phyloP scores from a whole-genome alignment of 2,113 vertebrate species.

The Papio anubis region DNA sequence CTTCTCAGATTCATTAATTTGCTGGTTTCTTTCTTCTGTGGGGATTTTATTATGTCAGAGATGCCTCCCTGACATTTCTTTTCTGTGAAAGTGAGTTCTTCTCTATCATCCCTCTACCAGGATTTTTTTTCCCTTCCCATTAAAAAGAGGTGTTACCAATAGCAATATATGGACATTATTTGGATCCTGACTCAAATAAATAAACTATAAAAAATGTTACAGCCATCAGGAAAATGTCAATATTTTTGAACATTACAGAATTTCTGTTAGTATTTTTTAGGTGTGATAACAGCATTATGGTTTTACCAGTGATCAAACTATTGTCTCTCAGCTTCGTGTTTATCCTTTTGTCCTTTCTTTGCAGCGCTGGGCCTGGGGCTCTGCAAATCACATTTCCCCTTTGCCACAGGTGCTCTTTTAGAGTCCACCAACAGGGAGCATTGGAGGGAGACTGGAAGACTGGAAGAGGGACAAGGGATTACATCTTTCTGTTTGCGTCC shows the following conservation, averaged over 20 bases:
- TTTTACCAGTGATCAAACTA: background rate
- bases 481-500: background rate
- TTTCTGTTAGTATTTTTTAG: background rate
- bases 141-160: slow-evolving; percentile 2
- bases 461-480: background rate
- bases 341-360: background rate
- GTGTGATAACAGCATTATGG: background rate
- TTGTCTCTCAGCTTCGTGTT: background rate
- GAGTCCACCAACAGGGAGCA: background rate
- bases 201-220: background rate
- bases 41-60: background rate
- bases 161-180: background rate
- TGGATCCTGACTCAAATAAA: slow-evolving; percentile 15
- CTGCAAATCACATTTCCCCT: background rate
- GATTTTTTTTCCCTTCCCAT: background rate
- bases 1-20: slow-evolving; percentile 6
- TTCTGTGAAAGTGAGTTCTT: background rate
- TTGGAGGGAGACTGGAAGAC: background rate
- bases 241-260: background rate
- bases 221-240: background rate
- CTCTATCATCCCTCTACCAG: background rate
- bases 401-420: background rate
- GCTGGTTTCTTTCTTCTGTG: background rate
- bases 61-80: background rate
- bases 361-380: background rate